Percentiles rank a stretch among this genome's conserved stretches.
Conservation (phyloP, 2,888 invertebrate species). For the Drosophila dives region DNA sequence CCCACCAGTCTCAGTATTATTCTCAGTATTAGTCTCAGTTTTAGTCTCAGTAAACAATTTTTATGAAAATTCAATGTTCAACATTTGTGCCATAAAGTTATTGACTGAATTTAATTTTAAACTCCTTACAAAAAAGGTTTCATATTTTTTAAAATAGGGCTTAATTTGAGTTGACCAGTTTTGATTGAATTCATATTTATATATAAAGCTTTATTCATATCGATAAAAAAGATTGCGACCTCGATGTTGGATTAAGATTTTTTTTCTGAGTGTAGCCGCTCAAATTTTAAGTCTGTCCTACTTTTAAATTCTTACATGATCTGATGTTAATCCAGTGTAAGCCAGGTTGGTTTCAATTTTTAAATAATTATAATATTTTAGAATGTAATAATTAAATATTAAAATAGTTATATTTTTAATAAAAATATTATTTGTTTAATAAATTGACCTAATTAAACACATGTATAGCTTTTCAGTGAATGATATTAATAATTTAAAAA, state of each 20-base stretch:
- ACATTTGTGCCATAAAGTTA: background rate
- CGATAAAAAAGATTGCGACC: constrained; percentile 91
- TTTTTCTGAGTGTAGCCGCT: constrained; percentile 89
- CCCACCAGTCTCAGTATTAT: constrained; percentile 7
- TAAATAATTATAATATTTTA: constrained; percentile 87
- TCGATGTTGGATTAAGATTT: constrained; percentile 95
- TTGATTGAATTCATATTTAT: background rate
- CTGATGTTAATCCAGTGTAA: constrained; percentile 92
- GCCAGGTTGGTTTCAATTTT: constrained; percentile 95
- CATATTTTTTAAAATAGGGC: background rate
- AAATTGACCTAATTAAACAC: constrained; percentile 84
- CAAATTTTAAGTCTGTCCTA: constrained; percentile 90
- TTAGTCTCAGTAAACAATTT: background rate
- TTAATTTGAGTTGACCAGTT: background rate
- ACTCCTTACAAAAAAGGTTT: background rate
- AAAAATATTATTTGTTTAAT: constrained; percentile 86
- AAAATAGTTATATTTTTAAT: constrained; percentile 85
- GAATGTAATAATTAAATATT: constrained; percentile 92
- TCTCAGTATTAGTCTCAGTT: background rate
- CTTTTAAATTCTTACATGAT: constrained; percentile 94
- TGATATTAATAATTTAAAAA: no score
- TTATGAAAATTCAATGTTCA: background rate
- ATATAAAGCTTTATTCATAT: constrained; percentile 86
- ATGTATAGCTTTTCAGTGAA: no score
- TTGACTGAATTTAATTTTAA: background rate